These are phyloP conservation scores for Allophyes oxyacanthae DNA, from an alignment of 2,888 invertebrate genomes.

Conservation along the genomic window DNA sequence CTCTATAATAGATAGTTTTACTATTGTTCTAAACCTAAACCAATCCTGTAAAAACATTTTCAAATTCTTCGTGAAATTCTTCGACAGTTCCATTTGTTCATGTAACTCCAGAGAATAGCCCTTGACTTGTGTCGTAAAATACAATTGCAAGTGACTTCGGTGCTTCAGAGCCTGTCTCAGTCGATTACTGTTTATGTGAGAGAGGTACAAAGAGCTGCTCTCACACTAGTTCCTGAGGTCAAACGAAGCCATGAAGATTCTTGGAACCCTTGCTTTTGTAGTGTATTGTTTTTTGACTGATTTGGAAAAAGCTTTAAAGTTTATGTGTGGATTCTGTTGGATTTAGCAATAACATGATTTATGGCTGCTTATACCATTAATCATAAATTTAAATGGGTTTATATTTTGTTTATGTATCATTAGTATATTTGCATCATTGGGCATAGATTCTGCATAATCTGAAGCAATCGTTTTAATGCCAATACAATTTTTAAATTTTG, in stretches of 20 bases:
- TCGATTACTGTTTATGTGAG: slow-evolving; percentile 27
- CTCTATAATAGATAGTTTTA: too few species aligned
- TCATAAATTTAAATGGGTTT: too few species aligned
- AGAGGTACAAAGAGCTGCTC: slow-evolving; percentile 6
- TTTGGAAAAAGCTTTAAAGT: neutral
- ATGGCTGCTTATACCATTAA: too few species aligned
- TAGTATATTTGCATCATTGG: too few species aligned
- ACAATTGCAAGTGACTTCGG: slow-evolving; percentile 16
- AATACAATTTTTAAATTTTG: too few species aligned
- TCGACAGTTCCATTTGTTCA: slow-evolving; percentile 2
- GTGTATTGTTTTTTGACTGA: neutral
- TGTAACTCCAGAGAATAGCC: slow-evolving; percentile 12
- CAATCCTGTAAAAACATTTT: slow-evolving; percentile 3
- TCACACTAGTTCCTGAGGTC: slow-evolving; percentile 11
- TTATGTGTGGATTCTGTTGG: too few species aligned
- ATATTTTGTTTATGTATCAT: too few species aligned
- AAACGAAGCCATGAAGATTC: slow-evolving; percentile 11
- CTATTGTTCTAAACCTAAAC: neutral
- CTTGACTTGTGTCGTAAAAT: slow-evolving; percentile 25
- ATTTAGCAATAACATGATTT: too few species aligned
- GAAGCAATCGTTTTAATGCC: too few species aligned
- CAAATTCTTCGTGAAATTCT: slow-evolving; percentile 6
- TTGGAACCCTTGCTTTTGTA: neutral
- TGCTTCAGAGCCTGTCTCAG: slow-evolving; percentile 1
- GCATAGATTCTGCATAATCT: too few species aligned